Evolutionary conservation across 2,888 invertebrate genomes (phyloP), one percentile per base, ranked within the genome.

Genomic region (Drosophila prolongata): DNA sequence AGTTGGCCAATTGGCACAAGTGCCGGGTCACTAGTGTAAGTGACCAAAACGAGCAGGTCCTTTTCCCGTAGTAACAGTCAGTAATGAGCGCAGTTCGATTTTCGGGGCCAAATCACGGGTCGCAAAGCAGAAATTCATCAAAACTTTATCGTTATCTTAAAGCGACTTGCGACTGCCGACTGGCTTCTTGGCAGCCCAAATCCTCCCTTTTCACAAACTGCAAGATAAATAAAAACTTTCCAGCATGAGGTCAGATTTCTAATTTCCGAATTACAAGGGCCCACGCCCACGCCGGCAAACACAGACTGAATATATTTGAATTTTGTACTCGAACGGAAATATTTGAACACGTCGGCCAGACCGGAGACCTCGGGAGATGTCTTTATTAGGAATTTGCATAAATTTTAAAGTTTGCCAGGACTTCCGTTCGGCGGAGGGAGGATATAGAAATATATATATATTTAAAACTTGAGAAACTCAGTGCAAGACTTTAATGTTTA

Each of bases 201-300:
- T 35, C 44, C 40, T 34, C 13, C 34, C 54, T 38, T 14, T 47
- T 34, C 16, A 3, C 54, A 34, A 72, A 76, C 68, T 71, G 53
- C 46, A 75, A 76, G 59, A 70, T 68, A 78, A 84, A 83, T 73
- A 76, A 73, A 78, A 79, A 66, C 52, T 77, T 79, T 65, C 10
- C 52, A 59, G 47, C 70, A 83, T 76, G 76, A 77, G 85, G 79
- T 83, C 80, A 80, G 71, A 79, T 81, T 81, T 84, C 76, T 79
- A 80, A 87, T 85, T 88, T 85, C 76, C 66, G 77, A 79, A 76
- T 58, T 53, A 57, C 53, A 58, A 47, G 37, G 38, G 14, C 38
- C 14, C 70, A 53, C 59, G 55, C 46, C 61, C 60, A 53, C 43
- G 42, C 44, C n/a, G 54, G 30, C 52, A 34, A 46, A 54, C 49